A percentile compares a stretch with the other conserved stretches of the same genome.
phyloP scores from a whole-genome alignment of 2,797 vertebrate genomes.

The Gobionotothen gibberifrons region DNA sequence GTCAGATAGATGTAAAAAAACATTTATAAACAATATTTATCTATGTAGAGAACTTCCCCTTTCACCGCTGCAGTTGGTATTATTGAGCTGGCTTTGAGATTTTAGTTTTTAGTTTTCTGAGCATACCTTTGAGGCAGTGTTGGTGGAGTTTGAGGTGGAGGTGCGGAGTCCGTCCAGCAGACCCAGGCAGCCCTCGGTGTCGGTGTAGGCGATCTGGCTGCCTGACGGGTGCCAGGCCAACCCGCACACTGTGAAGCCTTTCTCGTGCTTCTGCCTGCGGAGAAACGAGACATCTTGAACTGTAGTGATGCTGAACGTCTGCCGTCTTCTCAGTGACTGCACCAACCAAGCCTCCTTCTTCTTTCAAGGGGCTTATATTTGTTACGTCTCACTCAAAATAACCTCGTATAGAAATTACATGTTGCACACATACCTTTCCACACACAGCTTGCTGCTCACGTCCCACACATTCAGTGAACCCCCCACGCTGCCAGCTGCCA shows the following conservation, averaged over 20 bases:
- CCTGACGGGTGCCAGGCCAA: slow-evolving; percentile 92
- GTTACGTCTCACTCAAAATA: too few species aligned
- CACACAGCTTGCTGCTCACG: slow-evolving; percentile 85
- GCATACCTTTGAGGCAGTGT: slow-evolving; percentile 65
- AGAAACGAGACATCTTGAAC: neutral
- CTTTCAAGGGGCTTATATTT: neutral
- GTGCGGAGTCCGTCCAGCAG: slow-evolving; percentile 87
- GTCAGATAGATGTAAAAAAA: neutral
- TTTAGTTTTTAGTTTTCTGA: neutral
- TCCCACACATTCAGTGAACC: slow-evolving; percentile 91
- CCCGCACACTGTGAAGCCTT: slow-evolving; percentile 90
- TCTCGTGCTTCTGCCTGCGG: slow-evolving; percentile 93
- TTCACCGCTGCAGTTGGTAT: neutral
- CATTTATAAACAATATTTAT: too few species aligned
- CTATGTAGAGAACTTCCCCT: neutral
- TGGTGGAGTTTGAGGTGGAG: slow-evolving; percentile 39
- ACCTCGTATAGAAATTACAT: neutral
- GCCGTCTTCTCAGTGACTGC: neutral
- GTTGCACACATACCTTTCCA: slow-evolving; percentile 89
- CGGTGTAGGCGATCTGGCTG: slow-evolving; percentile 90
- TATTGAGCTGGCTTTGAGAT: neutral
- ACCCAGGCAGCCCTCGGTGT: slow-evolving; percentile 93
- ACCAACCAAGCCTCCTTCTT: too few species aligned
- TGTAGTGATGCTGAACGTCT: neutral
- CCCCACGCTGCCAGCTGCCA: slow-evolving; percentile 90